Evolutionary conservation across 2,888 invertebrate genomes (phyloP), one percentile per base, ranked within the genome.

Genomic region (Brenthis hecate): DNA sequence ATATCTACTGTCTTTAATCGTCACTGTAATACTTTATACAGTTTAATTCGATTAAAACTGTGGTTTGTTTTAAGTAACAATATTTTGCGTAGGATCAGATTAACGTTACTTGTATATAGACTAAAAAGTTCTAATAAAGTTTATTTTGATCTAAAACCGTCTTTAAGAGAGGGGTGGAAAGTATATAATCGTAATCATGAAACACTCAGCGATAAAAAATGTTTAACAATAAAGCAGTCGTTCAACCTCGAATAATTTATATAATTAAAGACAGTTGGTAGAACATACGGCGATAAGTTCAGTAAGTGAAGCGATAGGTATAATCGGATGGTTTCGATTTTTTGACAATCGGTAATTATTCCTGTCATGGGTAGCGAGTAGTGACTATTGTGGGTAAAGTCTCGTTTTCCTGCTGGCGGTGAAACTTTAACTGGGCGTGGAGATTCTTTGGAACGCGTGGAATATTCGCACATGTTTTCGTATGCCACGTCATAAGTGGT

Each of bases 391-490:
- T 48, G 84, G 85, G 78, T 72, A 75, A 75, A 86, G 91, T 88
- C 89, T 87, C 83, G 80, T 87, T 73, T 76, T 72, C 84, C 92
- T 91, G 83, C 89, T 92, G 91, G 79, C 85, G 81, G 86, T 75
- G 88, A 89, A 89, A 89, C 86, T 79, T 56, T 63, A 43, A 48
- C 53, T 63, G 58, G 67, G 69, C 68, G 65, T 66, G 61, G 66
- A 60, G 55, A 48, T 67, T 61, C 66, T 50, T 58, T 65, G 70
- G 72, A 72, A 78, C 76, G 80, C 79, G 82, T 81, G 82, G 76
- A 79, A 43, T 28, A 54, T 61, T 74, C 74, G 75, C 77, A 80
- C 80, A 78, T 78, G 80, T 71, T 74, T 62, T 72, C 70, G 71
- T 71, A 73, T 73, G 80, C 79, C 82, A 77, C 81, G 85, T 84